Evolutionary conservation across 2,888 invertebrate genomes (phyloP).

Genomic region (Bruchidius siliquastri): DNA sequence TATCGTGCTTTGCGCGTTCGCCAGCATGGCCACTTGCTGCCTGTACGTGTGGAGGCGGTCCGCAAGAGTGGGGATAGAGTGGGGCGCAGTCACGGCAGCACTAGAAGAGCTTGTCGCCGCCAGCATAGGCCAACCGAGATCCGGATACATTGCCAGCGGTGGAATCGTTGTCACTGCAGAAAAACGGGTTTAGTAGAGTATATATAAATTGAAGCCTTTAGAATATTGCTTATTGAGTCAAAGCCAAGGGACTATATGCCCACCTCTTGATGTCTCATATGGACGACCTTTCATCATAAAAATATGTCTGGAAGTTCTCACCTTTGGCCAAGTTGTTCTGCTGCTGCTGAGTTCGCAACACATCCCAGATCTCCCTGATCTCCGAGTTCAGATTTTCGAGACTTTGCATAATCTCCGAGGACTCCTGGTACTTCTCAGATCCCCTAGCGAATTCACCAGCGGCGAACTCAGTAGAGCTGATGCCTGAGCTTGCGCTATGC

Average conservation of each 20-base stretch:
- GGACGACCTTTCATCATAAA: too few species aligned
- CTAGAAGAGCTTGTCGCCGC: conserved; percentile 27
- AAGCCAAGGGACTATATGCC: too few species aligned
- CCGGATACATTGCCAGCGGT: conserved; percentile 51
- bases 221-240: too few species aligned
- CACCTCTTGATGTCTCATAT: too few species aligned
- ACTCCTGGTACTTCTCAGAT: conserved; percentile 56
- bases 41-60: conserved; percentile 55
- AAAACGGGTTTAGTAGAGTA: too few species aligned
- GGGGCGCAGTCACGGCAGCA: conserved; percentile 33
- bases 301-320: too few species aligned
- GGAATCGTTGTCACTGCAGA: conserved; percentile 32
- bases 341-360: conserved; percentile 58
- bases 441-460: conserved; percentile 43
- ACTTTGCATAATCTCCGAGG: conserved; percentile 65
- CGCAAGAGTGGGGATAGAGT: conserved; percentile 49
- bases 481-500: conserved; percentile 57
- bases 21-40: conserved; percentile 49
- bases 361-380: conserved; percentile 66
- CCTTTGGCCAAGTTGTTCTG: conserved; percentile 49
- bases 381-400: conserved; percentile 66
- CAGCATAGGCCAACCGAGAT: conserved; percentile 53
- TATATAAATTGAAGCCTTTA: too few species aligned
- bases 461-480: conserved; percentile 64
- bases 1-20: conserved; percentile 47